phyloP scores from a whole-genome alignment of 2,888 invertebrate genomes.

The Sialis fuliginosa region DNA sequence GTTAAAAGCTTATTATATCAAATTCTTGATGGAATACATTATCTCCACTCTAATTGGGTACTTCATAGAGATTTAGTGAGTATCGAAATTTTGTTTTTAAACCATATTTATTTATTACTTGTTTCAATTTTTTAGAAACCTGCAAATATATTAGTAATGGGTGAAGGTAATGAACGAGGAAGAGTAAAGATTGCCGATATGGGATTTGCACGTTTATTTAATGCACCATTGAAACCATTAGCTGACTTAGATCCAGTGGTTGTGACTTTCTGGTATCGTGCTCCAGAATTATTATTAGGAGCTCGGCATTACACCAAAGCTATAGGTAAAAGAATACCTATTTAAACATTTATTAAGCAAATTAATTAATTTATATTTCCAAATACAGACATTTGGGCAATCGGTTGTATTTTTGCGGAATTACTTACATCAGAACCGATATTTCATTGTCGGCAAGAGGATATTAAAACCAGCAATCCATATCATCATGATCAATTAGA shows the following conservation, averaged over 20 bases:
- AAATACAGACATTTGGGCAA: constrained; percentile 85
- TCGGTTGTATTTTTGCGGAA: constrained; percentile 98
- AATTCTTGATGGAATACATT: constrained; percentile 96
- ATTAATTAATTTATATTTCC: neutral
- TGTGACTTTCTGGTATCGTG: constrained; percentile 99
- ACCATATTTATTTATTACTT: neutral
- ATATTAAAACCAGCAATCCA: constrained; percentile 97
- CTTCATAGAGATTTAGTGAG: constrained; percentile 86
- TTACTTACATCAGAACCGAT: constrained; percentile 97
- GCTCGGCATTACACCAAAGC: constrained; percentile 97
- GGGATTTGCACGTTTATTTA: constrained; percentile 97
- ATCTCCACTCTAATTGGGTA: constrained; percentile 98
- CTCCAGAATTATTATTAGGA: constrained; percentile 85
- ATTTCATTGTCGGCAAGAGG: constrained; percentile 98
- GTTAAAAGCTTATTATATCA: constrained; percentile 95
- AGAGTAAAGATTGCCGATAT: constrained; percentile 97
- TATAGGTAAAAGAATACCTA: constrained; percentile 44
- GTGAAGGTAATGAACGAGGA: constrained; percentile 92
- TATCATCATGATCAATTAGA: constrained; percentile 98
- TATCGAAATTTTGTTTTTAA: constrained; percentile 5
- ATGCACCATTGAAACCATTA: constrained; percentile 91
- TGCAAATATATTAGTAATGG: constrained; percentile 98
- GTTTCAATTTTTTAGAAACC: constrained; percentile 52
- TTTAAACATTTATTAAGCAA: neutral
- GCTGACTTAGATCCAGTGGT: constrained; percentile 99